A percentile compares a stretch with the other conserved stretches of the same genome.
phyloP scores from a whole-genome alignment of 2,797 vertebrate species.

The Lutjanus campechanus region DNA sequence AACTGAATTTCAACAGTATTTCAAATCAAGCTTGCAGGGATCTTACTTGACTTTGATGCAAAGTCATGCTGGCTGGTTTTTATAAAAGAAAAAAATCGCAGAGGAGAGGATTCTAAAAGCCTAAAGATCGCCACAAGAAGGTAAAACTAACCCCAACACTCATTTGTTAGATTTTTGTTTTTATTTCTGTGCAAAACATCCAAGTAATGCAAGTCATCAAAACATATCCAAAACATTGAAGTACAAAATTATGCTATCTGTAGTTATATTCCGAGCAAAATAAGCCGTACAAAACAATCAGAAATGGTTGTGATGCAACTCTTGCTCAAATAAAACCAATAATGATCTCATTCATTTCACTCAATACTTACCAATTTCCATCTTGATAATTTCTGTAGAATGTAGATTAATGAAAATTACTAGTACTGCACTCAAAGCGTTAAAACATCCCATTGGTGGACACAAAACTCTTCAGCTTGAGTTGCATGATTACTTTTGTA shows the following conservation, averaged over 20 bases:
- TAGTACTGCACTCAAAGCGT: conserved; percentile 68
- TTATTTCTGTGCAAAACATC: conserved; percentile 80
- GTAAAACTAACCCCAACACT: conserved; percentile 90
- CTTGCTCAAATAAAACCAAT: conserved; percentile 81
- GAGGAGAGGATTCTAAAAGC: conserved; percentile 89
- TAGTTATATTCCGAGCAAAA: conserved; percentile 82
- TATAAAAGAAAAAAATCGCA: conserved; percentile 88
- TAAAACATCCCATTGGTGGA: conserved; percentile 73
- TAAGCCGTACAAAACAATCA: conserved; percentile 78
- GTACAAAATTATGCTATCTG: conserved; percentile 78
- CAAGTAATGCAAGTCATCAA: conserved; percentile 82
- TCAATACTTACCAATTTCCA: conserved; percentile 75
- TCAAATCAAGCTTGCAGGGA: conserved; percentile 88
- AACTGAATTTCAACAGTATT: conserved; percentile 86
- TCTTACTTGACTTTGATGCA: conserved; percentile 88
- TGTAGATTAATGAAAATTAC: conserved; percentile 75
- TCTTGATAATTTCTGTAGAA: conserved; percentile 73
- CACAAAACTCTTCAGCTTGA: conserved; percentile 72
- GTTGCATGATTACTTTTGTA: conserved; percentile 80
- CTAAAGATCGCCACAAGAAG: conserved; percentile 89
- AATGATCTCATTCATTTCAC: conserved; percentile 77
- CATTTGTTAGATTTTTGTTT: conserved; percentile 82
- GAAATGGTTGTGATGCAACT: conserved; percentile 85
- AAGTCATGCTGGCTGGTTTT: conserved; percentile 88
- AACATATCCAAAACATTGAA: conserved; percentile 77